These are phyloP conservation scores for Agrochola lychnidis DNA, from an alignment of 2,888 invertebrate genomes.

Conservation along the genomic window DNA sequence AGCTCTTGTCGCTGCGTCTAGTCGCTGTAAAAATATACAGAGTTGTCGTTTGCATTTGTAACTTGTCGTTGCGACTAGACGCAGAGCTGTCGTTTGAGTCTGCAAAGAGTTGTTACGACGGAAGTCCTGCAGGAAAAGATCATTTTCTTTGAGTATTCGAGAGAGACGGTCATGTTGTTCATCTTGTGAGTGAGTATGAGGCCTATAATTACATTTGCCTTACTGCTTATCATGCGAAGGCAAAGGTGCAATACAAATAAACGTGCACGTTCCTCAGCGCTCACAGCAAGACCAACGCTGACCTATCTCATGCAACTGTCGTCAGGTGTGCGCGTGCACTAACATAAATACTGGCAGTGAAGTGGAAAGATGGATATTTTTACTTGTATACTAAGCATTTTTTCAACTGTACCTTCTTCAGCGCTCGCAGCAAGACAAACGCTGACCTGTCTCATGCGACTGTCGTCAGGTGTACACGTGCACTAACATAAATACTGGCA, in stretches of 20 bases:
- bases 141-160: background rate
- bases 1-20: too few species aligned
- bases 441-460: background rate
- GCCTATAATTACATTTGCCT: background rate
- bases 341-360: background rate
- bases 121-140: background rate
- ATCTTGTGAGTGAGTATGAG: background rate
- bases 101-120: too few species aligned
- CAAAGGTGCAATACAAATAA: background rate
- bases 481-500: background rate
- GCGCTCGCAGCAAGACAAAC: background rate
- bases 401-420: background rate
- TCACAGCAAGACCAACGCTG: background rate
- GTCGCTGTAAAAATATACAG: too few species aligned
- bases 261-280: background rate
- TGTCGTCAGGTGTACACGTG: background rate
- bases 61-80: too few species aligned
- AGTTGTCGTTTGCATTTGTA: too few species aligned
- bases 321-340: background rate
- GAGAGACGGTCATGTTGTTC: background rate
- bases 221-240: background rate
- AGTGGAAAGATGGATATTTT: background rate
- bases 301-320: too few species aligned
- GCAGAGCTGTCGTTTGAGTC: too few species aligned
- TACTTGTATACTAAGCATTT: background rate